Evolutionary conservation across 1,140 invertebrate species (phyloP), one percentile per base, ranked within the genome.

Genomic region (Pseudomyrmex dendroicus): DNA sequence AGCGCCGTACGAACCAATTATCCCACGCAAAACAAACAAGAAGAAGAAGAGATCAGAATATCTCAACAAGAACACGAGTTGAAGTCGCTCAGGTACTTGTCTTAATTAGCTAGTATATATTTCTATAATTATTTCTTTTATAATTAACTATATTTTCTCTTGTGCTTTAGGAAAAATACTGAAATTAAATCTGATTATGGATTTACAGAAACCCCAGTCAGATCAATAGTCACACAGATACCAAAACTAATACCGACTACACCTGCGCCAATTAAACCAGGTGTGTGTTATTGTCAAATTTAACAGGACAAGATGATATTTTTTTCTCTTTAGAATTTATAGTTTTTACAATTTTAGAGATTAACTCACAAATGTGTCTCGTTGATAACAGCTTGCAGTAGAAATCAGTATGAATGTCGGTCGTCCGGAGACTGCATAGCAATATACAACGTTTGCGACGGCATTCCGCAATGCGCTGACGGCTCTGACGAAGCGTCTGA

Each of bases 371-470:
- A 35, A 52, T 52, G 50, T 52, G 13, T 52, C 48, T 78, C 50
- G 10, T 66, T 63, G 56, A 22, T n/a, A 17, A 61, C 20, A 88
- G 93, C 95, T 73, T 98, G 97, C 93, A 97, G 96, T 84, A 95
- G 96, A 64, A 97, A 97, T 93, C 98, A 99, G 92, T 99, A 98
- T 91, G 96, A 97, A 92, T 99, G 98, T 90, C 96, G 96, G 77
- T 96, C 96, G 50, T 96, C 96, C 35, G 96, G 96, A 35, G 98
- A 99, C 92, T 99, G 98, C 91, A 98, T 99, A 86, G 98, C 98
- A 2, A 97, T 98, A 86, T 99, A 99, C 92, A 99, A 99, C 93
- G 97, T 97, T 2, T 99, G 99, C 91, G 98, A 99, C 94, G 98
- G 98, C 46, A 98, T 99, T 76, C 96, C 97, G 12, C 98, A 99